phyloP scores from a whole-genome alignment of 1,140 invertebrate species.

The Caligus rogercresseyi region DNA sequence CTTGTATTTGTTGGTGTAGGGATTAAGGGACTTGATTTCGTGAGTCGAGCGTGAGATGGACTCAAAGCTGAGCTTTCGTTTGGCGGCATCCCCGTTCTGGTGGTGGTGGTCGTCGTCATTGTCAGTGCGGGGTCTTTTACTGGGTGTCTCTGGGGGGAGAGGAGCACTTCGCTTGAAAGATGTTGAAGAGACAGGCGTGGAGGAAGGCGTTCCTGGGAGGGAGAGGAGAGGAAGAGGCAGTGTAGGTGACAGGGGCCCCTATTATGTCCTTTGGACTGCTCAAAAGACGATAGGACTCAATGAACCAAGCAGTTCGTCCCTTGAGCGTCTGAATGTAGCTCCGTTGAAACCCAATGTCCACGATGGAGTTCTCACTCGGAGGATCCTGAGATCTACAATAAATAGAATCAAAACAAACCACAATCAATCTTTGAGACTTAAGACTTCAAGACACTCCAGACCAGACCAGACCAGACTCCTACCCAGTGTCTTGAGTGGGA shows the following conservation, averaged over 20 bases:
- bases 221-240: no score
- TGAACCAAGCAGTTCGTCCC: not conserved
- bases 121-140: not conserved
- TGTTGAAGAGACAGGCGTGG: no score
- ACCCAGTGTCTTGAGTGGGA: no score
- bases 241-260: no score
- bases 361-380: not conserved
- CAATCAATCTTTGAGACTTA: no score
- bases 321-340: not conserved
- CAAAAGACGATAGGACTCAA: not conserved
- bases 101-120: no score
- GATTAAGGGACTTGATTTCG: not conserved
- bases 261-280: not conserved
- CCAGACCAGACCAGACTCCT: no score
- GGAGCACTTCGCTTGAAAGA: no score
- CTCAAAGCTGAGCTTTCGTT: not conserved
- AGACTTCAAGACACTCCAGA: no score
- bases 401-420: no score
- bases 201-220: no score
- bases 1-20: constrained; percentile 12
- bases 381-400: no score
- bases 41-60: constrained; percentile 1
- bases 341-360: not conserved
- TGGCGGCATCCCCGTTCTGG: not conserved
- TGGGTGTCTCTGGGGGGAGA: not conserved